These are phyloP conservation scores for Pollenia labialis DNA, from an alignment of 2,888 invertebrate species.

Conservation along the genomic window DNA sequence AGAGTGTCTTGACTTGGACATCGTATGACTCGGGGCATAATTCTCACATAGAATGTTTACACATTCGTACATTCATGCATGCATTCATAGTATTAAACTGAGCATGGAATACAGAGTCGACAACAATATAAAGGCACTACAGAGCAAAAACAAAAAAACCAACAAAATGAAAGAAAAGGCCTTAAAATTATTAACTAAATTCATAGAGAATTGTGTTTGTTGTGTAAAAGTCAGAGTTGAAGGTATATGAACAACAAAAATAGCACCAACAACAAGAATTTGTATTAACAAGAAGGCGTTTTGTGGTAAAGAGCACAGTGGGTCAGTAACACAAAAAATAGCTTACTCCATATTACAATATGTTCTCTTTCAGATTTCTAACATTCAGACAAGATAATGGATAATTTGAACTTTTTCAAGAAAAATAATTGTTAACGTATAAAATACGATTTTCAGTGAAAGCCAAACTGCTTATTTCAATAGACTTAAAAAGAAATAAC, in stretches of 20 bases:
- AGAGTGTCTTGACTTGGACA: conserved; percentile 73
- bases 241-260: conserved; percentile 33
- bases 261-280: neutral
- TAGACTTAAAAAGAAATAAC: no score
- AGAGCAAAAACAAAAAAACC: neutral
- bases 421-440: no score
- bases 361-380: no score
- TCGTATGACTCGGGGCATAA: conserved; percentile 63
- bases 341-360: no score
- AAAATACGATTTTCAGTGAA: no score
- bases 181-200: conserved; percentile 45
- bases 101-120: conserved; percentile 20
- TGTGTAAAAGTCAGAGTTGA: conserved; percentile 48
- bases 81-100: neutral
- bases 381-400: no score
- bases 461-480: no score
- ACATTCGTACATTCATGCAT: conserved; percentile 39
- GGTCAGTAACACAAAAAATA: neutral
- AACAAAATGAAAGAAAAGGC: neutral
- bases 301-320: neutral
- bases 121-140: conserved; percentile 5
- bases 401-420: no score
- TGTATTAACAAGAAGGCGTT: conserved; percentile 17
- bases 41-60: conserved; percentile 73
- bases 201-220: conserved; percentile 5